Evolutionary conservation across 2,888 invertebrate genomes (phyloP), one percentile per base, ranked within the genome.

Genomic region (Cataglyphis cursor): DNA sequence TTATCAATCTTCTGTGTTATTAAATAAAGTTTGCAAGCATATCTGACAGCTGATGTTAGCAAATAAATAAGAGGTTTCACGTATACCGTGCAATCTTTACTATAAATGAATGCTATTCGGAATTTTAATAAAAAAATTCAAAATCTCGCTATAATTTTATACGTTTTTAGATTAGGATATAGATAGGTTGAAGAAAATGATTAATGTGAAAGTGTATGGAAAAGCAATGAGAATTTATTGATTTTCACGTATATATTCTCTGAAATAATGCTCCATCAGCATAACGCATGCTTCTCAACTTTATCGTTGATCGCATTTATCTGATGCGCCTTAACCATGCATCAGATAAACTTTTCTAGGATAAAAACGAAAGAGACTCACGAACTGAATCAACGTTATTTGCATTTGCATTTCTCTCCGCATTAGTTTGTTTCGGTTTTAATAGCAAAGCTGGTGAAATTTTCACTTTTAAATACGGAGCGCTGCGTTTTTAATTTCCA

Each of bases 361-460:
- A 57, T 70, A 41, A 48, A 78, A 57, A 41, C 41, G 57, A 57
- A 78, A 57, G 70, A 70, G 31, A 51, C 41, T 78, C 9, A 21
- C 66, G 24, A 57, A 35, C 57, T 57, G 70, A 70, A 78, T 78
- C 70, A 57, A 78, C 57, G 41, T 31, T 78, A 78, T 78, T 78
- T 78, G 70, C 78, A 78, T 78, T 70, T 70, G 57, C 57, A 70
- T 78, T 78, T 31, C 70, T 59, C 78, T 70, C 41, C 41, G 70
- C 78, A 70, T 78, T 78, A 78, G 78, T 70, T 59, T 65, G 76
- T 68, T 38, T 76, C 68, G 57, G 59, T 78, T 70, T 78, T 78
- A 57, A 21, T 41, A 65, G 31, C 15, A 57, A 70, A 68, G 38
- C 51, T 24, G 70, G 57, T 57, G 57, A 78, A 68, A 78, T 70